Base-by-base conservation (phyloP, 2,113 vertebrate species). In the Coryphaenoides rupestris region DNA sequence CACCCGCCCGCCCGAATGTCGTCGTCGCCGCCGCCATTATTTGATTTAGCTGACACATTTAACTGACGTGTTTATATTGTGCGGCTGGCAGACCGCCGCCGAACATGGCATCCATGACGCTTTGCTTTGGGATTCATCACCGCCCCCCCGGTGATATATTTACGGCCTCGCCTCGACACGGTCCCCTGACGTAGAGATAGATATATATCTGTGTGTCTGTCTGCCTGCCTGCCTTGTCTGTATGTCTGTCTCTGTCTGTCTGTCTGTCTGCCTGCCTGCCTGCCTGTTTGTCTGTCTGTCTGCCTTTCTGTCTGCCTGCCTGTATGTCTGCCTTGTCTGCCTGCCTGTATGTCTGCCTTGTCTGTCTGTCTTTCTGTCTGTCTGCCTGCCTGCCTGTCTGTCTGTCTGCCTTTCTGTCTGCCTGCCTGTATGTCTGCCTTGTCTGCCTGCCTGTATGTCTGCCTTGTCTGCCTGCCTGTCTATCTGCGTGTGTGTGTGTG, bases 171-270 rank as follows among this genome's bases (percentile, higher is more conserved):
- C 33, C 33, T 9, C 33, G 13, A 40, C 33, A 50, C 3, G 4
- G 9, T 40, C 13, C 33, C 33, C 33, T 40, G 33, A 40, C 6
- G 24, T 26, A 26, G 3, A 26, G 3, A 26, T 26, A 26, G 3
- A 26, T 26, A 26, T 26, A 26, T 40, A 40, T 16, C 17, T 21
- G 26, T 49, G 23, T 1, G 19, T n/a, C n/a, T n/a, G n/a, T n/a
- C n/a, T n/a, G n/a, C n/a, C n/a, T n/a, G n/a, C n/a, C n/a, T n/a
- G n/a, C n/a, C n/a, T n/a, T 55, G 52, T 47, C n/a, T 66, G 52
- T 50, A 60, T 55, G 47, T 61, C n/a, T 74, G 66, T 63, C 46
- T 67, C 66, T 70, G 33, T 74, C 69, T 65, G 50, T 28, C 66
- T 23, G 60, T 58, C 63, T 60, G 19, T 60, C 59, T 58, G 58